Evolutionary conservation across 2,113 vertebrate genomes (phyloP).

Genomic region (Hyla sarda): DNA sequence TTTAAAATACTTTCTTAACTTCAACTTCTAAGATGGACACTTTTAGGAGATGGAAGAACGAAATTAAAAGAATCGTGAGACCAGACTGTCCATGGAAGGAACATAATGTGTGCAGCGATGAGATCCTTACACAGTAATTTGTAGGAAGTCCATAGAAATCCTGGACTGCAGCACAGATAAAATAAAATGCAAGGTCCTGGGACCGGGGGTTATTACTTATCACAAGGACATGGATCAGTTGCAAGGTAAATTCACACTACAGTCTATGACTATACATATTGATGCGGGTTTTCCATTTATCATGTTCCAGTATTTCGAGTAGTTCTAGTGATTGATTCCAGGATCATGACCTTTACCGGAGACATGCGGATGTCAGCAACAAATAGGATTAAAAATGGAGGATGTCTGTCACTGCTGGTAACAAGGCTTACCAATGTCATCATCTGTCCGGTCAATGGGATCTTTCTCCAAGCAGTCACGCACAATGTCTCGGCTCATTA

Average conservation of each 20-base stretch:
- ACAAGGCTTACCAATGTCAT: conserved; percentile 90
- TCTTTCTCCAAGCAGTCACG: conserved; percentile 98
- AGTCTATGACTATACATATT: neutral
- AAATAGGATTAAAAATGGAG: neutral
- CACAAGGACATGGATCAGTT: neutral
- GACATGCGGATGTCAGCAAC: neutral
- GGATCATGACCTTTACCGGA: conserved; percentile 28
- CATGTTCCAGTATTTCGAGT: neutral
- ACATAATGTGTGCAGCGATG: neutral
- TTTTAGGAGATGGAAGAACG: neutral
- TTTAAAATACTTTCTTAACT: too few relatives aligned
- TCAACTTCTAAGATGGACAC: too few relatives aligned
- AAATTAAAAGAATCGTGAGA: neutral
- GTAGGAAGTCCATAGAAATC: neutral
- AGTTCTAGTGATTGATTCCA: neutral
- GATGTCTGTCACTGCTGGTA: neutral
- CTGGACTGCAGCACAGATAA: neutral
- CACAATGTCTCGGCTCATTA: conserved; percentile 97
- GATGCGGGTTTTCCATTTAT: neutral
- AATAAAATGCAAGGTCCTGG: neutral
- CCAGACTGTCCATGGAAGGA: neutral
- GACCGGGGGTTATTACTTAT: neutral
- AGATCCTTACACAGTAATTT: neutral
- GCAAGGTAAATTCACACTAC: neutral
- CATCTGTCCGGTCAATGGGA: conserved; percentile 95